These are phyloP conservation scores for Labia minor DNA, from an alignment of 2,888 invertebrate genomes.

Conservation along the genomic window DNA sequence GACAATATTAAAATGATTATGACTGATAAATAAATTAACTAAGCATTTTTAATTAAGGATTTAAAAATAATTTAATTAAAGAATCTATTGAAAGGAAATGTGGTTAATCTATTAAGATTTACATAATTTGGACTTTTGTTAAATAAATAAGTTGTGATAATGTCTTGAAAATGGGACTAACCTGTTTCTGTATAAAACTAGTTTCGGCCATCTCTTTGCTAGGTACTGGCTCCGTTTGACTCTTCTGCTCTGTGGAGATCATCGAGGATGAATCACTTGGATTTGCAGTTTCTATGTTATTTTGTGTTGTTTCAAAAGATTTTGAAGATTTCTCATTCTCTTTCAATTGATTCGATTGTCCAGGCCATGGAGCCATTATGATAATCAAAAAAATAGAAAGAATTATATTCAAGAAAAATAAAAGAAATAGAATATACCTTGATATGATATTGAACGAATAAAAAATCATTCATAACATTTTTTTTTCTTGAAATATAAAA, in stretches of 20 bases:
- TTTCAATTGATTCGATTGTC: conserved; percentile 64
- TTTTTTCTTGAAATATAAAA: not conserved
- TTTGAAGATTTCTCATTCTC: conserved; percentile 53
- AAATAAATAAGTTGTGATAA: no score
- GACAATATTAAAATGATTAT: no score
- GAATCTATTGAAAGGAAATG: no score
- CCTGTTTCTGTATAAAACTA: not conserved
- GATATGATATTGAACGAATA: not conserved
- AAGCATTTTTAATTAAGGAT: no score
- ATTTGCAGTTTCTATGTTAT: not conserved
- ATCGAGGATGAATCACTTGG: not conserved
- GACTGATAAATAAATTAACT: no score
- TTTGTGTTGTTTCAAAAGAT: not conserved
- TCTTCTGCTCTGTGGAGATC: not conserved
- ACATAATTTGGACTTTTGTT: no score
- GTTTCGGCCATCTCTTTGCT: not conserved
- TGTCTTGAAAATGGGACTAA: no score
- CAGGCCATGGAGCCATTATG: conserved; percentile 70
- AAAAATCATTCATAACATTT: conserved; percentile 1
- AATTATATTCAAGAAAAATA: not conserved
- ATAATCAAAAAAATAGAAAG: conserved; percentile 17
- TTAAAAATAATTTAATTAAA: no score
- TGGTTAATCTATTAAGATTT: no score
- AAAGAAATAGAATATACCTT: not conserved
- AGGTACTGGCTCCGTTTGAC: not conserved